A percentile compares a stretch with the other conserved stretches of the same genome.
Evolutionary conservation across 1,140 invertebrate species (phyloP).

Genomic region (Panulirus ornatus): DNA sequence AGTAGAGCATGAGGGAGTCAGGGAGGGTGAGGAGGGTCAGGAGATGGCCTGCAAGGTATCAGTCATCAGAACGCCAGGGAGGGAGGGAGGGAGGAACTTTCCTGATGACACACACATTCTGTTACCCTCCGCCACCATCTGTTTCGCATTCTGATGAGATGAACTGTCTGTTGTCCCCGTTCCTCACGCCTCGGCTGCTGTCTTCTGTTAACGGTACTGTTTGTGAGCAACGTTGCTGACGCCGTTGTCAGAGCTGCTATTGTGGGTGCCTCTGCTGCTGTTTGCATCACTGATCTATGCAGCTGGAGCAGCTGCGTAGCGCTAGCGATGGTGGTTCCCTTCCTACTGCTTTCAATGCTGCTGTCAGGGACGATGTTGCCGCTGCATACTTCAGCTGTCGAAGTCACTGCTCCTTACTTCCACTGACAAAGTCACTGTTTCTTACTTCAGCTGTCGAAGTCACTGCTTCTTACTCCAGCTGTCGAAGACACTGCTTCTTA

Average conservation of each 20-base stretch:
- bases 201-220: too few species aligned
- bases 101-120: conserved; percentile 18
- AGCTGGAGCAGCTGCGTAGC: neutral
- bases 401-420: too few species aligned
- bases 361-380: too few species aligned
- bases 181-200: neutral
- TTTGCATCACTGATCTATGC: neutral
- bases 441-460: too few species aligned
- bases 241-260: neutral
- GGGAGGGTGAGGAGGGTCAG: conserved; percentile 5
- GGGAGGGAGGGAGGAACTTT: neutral
- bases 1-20: neutral
- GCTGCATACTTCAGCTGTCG: too few species aligned
- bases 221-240: too few species aligned
- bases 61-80: neutral
- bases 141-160: conserved; percentile 4
- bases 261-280: neutral
- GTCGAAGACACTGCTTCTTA: too few species aligned
- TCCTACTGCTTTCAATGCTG: too few species aligned
- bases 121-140: conserved; percentile 12
- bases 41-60: neutral
- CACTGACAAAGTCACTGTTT: too few species aligned
- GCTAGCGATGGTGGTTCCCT: neutral
- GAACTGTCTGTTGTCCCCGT: neutral
- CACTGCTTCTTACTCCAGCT: too few species aligned